Percentiles rank a stretch among this genome's conserved stretches.
Conservation (phyloP, 2,113 vertebrate species). For the Gymnarchus niloticus region DNA sequence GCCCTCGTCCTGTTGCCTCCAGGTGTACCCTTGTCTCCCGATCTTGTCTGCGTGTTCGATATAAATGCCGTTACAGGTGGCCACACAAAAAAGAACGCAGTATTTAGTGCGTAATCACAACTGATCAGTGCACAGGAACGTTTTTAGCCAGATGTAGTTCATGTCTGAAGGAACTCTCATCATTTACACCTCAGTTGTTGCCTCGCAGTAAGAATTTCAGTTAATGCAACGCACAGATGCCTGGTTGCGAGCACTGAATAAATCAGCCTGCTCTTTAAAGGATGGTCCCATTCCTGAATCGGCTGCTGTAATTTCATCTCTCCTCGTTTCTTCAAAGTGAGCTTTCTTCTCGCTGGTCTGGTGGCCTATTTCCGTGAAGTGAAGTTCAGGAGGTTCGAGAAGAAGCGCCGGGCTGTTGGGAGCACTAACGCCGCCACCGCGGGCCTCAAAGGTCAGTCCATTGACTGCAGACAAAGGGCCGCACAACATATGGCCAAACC, state of each 20-base stretch:
- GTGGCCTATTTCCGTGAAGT: conserved; percentile 68
- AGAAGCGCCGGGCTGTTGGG: conserved; percentile 43
- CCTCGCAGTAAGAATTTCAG: background rate
- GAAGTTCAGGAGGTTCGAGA: conserved; percentile 74
- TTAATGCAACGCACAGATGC: background rate
- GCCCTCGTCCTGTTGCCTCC: conserved; percentile 78
- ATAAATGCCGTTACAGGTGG: background rate
- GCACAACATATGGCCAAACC: background rate
- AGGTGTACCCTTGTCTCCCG: conserved; percentile 54
- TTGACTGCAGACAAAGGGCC: background rate
- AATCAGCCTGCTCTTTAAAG: background rate
- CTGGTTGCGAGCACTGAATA: background rate
- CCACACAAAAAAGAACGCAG: background rate
- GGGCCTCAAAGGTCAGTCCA: conserved; percentile 61
- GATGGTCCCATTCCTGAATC: background rate
- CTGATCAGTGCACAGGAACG: background rate
- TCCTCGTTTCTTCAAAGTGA: conserved; percentile 60
- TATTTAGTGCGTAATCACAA: background rate
- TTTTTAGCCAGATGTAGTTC: background rate
- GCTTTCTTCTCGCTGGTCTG: conserved; percentile 70
- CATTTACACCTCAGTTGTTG: background rate
- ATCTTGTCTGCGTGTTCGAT: too few species aligned
- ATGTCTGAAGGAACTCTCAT: background rate
- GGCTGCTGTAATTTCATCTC: conserved; percentile 15
- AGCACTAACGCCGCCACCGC: conserved; percentile 45